Evolutionary conservation across 2,888 invertebrate species (phyloP).

Genomic region (Hermaeophaga mercurialis): DNA sequence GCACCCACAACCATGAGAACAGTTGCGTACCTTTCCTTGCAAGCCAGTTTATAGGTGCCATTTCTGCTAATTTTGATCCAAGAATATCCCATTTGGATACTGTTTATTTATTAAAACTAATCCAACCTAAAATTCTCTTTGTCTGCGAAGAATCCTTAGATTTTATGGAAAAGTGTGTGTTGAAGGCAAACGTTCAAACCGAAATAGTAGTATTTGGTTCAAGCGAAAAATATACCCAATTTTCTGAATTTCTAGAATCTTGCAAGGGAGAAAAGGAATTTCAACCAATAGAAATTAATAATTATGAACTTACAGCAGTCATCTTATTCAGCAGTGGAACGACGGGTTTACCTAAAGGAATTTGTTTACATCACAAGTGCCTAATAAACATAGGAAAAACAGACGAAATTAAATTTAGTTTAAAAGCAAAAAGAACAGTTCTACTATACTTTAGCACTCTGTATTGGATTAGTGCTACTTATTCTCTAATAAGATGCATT

Average conservation of each 20-base stretch:
- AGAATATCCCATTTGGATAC: constrained; percentile 39
- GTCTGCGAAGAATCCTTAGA: constrained; percentile 27
- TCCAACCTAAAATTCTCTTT: constrained; percentile 36
- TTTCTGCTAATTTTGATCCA: constrained; percentile 45
- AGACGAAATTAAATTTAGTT: not conserved
- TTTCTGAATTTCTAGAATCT: constrained; percentile 31
- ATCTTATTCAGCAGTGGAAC: constrained; percentile 50
- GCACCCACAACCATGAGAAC: constrained; percentile 12
- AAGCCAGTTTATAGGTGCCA: constrained; percentile 56
- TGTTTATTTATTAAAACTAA: constrained; percentile 26
- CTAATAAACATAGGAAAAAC: not conserved
- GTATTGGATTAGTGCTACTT: constrained; percentile 26
- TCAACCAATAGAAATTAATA: constrained; percentile 30
- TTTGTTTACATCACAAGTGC: constrained; percentile 39
- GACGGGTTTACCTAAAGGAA: constrained; percentile 47
- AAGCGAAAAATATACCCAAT: constrained; percentile 34
- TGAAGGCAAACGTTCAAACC: constrained; percentile 30
- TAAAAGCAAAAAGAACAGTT: not conserved
- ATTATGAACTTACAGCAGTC: constrained; percentile 39
- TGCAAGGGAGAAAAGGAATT: constrained; percentile 40
- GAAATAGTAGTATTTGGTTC: constrained; percentile 44
- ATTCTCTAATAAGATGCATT: constrained; percentile 6
- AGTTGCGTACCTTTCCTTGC: constrained; percentile 58
- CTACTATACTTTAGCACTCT: constrained; percentile 15
- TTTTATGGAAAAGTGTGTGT: constrained; percentile 32